Evolutionary conservation across 1,140 invertebrate genomes (phyloP).

Genomic region (Andrena cerasifolii): DNA sequence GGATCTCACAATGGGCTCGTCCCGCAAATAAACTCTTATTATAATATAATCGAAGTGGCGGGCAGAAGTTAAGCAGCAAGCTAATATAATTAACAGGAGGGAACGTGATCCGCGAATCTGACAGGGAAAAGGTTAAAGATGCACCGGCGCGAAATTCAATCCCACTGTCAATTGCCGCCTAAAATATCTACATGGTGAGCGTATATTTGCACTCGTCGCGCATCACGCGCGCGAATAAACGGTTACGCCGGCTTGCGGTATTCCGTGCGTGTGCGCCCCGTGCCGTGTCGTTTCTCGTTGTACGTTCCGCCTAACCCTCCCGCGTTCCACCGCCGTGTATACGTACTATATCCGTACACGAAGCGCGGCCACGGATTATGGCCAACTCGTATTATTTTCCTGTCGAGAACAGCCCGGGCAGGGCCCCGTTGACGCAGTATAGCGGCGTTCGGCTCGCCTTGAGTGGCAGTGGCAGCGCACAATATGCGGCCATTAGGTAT

Average conservation of each 20-base stretch:
- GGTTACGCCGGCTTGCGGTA: background rate
- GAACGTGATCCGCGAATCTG: too few relatives aligned
- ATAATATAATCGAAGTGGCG: too few relatives aligned
- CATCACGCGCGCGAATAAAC: background rate
- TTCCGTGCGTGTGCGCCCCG: background rate
- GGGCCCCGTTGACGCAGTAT: conserved; percentile 66
- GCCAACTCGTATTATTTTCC: conserved; percentile 63
- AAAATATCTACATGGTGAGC: too few relatives aligned
- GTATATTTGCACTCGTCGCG: background rate
- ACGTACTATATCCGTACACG: background rate
- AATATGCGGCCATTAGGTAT: conserved; percentile 75
- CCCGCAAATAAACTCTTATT: too few relatives aligned
- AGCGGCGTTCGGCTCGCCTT: conserved; percentile 65
- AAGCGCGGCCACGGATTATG: conserved; percentile 55
- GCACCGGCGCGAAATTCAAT: too few relatives aligned
- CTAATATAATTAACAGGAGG: too few relatives aligned
- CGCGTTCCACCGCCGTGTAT: background rate
- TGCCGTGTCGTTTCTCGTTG: background rate
- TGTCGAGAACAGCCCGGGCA: conserved; percentile 50
- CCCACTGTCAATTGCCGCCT: too few relatives aligned
- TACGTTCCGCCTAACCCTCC: too few relatives aligned
- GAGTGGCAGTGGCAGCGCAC: conserved; percentile 73
- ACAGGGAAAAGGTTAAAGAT: too few relatives aligned
- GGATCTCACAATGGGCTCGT: too few relatives aligned
- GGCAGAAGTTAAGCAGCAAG: too few relatives aligned